Evolutionary conservation across 2,113 vertebrate species (phyloP).

Genomic region (Psittacara wagleri): DNA sequence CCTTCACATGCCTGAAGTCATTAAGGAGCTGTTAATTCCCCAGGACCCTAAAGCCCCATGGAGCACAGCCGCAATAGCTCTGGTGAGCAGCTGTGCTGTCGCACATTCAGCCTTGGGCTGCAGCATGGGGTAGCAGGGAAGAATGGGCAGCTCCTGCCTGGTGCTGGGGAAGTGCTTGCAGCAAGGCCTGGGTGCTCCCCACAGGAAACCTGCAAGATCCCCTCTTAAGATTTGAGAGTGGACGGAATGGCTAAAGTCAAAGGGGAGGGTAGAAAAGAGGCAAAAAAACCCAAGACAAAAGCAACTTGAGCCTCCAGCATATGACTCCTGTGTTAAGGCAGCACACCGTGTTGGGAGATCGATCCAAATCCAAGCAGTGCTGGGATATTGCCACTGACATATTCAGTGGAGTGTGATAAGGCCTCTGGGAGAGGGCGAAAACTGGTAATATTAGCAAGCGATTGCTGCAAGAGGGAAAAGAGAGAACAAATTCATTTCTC

Average conservation of each 20-base stretch:
- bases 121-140: fast-evolving
- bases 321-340: fast-evolving
- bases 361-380: not conserved
- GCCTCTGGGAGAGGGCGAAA: not conserved
- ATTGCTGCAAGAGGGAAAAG: not conserved
- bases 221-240: not conserved
- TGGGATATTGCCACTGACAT: not conserved
- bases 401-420: not conserved
- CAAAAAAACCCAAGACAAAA: not conserved
- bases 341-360: fast-evolving
- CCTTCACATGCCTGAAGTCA: fast-evolving
- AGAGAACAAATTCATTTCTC: not conserved
- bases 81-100: not conserved
- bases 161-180: fast-evolving
- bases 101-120: fast-evolving
- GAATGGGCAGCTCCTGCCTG: fast-evolving
- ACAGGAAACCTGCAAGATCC: not conserved
- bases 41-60: not conserved
- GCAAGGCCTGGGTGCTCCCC: not conserved
- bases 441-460: not conserved
- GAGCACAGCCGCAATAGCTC: not conserved
- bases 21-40: not conserved
- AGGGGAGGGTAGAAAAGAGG: not conserved
- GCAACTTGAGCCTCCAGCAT: not conserved
- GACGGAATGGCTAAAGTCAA: not conserved